Base-by-base conservation (phyloP, 2,113 vertebrate species). In the Pomatorhinus ruficollis region DNA sequence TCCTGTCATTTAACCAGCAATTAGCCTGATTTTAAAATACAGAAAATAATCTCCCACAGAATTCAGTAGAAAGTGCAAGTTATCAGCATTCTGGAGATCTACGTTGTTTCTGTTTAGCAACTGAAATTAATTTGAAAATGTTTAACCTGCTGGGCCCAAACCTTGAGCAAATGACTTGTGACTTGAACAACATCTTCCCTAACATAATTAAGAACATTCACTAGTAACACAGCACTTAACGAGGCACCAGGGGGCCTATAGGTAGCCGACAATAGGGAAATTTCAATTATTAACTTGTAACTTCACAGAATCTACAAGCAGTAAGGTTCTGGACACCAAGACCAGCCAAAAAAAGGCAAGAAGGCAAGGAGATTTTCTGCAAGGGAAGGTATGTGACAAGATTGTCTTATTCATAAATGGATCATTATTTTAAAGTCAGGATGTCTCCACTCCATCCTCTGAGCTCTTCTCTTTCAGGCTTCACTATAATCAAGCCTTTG, bases 61-160 rank as follows among this genome's bases (percentile, higher is more conserved):
- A 90, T 77, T 95, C 66, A 45, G 23, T 25, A 49, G 8, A 42
- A 85, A 92, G 21, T 24, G 16, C 21, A 91, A 61, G 66, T 74
- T 87, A 93, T 52, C 87, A 93, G 74, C 50, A 85, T 50, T 94
- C 70, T 69, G 50, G 31, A 83, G 52, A 90, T 83, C 50, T 54
- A 65, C 57, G 71, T 25, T 25, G 39, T 61, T 95, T 85, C 91
- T 85, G 16, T 77, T 94, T 83, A 93, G 85, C 68, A 96, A 78
- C 47, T 65, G 53, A 88, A 90, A 95, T 86, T 91, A 95, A 96
- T 96, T 81, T 91, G 47, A 96, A 88, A 92, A 96, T 63, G 60
- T 89, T 84, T 82, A 94, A 93, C 94, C 95, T 96, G 91, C 95
- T 96, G 93, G 64, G 95, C 60, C 82, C 66, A 95, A 90, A 93